Evolutionary conservation across 2,797 vertebrate genomes (phyloP).

Genomic region (Melanogrammus aeglefinus): DNA sequence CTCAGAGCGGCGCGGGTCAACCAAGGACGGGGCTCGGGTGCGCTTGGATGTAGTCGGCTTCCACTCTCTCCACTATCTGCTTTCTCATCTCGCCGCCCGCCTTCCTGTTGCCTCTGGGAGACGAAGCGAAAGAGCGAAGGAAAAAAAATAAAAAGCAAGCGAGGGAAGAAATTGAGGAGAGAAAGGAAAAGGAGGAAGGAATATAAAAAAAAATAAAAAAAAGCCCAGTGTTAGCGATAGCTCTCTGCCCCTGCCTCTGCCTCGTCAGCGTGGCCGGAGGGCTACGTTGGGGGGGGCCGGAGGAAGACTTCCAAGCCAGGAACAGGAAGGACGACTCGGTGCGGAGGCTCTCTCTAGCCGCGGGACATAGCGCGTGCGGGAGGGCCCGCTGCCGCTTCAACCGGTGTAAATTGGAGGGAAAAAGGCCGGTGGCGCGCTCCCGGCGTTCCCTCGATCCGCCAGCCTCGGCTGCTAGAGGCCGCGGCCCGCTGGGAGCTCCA

Average conservation of each 20-base stretch:
- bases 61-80: slow-evolving; percentile 40
- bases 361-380: slow-evolving; percentile 23
- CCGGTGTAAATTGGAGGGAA: slow-evolving; percentile 24
- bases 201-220: not conserved
- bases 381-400: slow-evolving; percentile 17
- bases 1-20: slow-evolving; percentile 44
- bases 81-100: slow-evolving; percentile 49
- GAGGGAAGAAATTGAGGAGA: not conserved
- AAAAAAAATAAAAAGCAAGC: not conserved
- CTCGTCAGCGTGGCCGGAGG: slow-evolving; percentile 27
- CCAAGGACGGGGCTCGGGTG: slow-evolving; percentile 37
- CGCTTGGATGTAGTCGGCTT: slow-evolving; percentile 31
- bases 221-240: slow-evolving; percentile 19
- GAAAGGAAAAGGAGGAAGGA: not conserved
- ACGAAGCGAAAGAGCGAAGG: not conserved
- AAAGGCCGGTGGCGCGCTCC: slow-evolving; percentile 47
- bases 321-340: not conserved
- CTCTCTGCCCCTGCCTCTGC: slow-evolving; percentile 22
- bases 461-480: slow-evolving; percentile 51
- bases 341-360: not conserved
- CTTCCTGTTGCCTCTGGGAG: slow-evolving; percentile 41
- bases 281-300: no score
- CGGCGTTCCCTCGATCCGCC: slow-evolving; percentile 44
- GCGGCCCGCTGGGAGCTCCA: slow-evolving; percentile 55
- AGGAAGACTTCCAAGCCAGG: not conserved